Conservation (phyloP, 2,113 vertebrate genomes). For the Pseudois nayaur region DNA sequence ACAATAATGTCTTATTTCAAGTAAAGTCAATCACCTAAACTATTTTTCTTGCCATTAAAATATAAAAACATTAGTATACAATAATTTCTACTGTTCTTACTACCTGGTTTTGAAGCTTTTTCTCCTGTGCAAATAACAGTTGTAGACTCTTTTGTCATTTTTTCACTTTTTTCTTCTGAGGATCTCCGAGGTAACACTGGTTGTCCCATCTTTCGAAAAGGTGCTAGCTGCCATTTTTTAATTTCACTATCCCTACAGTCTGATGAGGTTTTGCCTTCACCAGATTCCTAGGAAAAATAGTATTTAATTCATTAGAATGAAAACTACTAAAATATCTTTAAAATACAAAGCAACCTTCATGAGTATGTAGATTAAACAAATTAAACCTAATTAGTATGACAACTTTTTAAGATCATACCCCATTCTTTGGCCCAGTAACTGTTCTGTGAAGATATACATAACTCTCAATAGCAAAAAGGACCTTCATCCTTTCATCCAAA, state of each 20-base stretch:
- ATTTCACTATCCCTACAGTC: conserved; percentile 81
- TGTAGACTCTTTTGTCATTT: conserved; percentile 78
- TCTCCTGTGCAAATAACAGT: conserved; percentile 69
- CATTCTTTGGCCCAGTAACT: not conserved
- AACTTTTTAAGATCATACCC: not conserved
- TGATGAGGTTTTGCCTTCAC: conserved; percentile 75
- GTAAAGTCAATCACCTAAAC: not conserved
- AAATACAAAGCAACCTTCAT: conserved; percentile 20
- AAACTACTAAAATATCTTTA: conserved; percentile 20
- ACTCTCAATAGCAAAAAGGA: not conserved
- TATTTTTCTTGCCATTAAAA: not conserved
- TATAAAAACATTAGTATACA: not conserved
- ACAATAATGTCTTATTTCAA: conserved; percentile 1
- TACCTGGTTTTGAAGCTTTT: conserved; percentile 81
- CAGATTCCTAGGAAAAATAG: conserved; percentile 78
- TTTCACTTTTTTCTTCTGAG: conserved; percentile 84
- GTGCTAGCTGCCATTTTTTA: conserved; percentile 80
- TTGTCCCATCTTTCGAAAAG: conserved; percentile 80
- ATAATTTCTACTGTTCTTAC: not conserved
- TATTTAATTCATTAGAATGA: conserved; percentile 36
- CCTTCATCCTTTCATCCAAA: not conserved
- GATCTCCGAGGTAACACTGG: conserved; percentile 73
- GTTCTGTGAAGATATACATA: not conserved
- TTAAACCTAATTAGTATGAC: not conserved
- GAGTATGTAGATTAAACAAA: not conserved